Evolutionary conservation across 2,113 vertebrate genomes (phyloP), one percentile per base, ranked within the genome.

Genomic region (Procavia capensis): DNA sequence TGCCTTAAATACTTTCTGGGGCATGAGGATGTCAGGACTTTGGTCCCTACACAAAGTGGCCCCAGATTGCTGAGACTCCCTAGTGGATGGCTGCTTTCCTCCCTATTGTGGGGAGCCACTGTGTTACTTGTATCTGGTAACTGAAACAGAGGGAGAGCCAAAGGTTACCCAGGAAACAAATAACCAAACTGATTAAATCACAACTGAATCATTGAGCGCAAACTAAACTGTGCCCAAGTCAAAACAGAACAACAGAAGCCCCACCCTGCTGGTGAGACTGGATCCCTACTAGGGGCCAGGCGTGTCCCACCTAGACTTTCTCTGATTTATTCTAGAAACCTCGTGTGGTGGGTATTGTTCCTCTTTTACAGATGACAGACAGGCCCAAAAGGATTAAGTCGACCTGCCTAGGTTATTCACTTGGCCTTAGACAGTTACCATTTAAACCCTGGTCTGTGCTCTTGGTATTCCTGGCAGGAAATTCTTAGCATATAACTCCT

Each of bases 131-230:
- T 78, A 17, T 66, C 68, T 91, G 47, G 24, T 94, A 6, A 76
- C 6, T 54, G 57, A 93, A 84, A 92, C 45, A 93, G 59, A 92
- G 25, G 66, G 34, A 94, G 39, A 85, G 31, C 41, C 59, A n/a
- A 76, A 92, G 88, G 85, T 97, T 95, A 72, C 81, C 91, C 85
- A 64, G 94, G 93, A 96, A 95, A 96, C 76, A 83, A 85, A 85
- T 81, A 95, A 87, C 95, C 91, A 96, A 84, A 95, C 70, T 54
- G 7, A 78, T 54, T 82, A 41, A 57, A 70, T 96, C 93, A 81
- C 3, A 3, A 2, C 88, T 90, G 94, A 96, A 93, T 93, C 95
- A 96, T 14, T 27, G 82, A 74, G 85, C 87, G 75, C 36, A 34
- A 75, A 68, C 22, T 63, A 47, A 88, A 78, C 82, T 64, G 57